These are phyloP conservation scores for Thelaira solivaga DNA, from an alignment of 2,888 invertebrate species.

Conservation along the genomic window DNA sequence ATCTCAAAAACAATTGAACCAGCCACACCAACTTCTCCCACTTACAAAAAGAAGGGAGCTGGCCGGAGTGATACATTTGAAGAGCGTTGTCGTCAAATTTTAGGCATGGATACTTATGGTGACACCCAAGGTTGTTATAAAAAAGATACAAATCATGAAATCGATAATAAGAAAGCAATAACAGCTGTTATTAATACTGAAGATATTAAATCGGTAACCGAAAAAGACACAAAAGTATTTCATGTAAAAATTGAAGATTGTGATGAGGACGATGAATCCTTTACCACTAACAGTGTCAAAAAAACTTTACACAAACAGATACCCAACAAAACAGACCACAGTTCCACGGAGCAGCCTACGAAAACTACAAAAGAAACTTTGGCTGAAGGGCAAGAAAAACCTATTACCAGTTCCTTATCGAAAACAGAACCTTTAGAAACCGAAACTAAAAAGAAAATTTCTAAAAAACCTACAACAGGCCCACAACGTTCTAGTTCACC, in stretches of 20 bases:
- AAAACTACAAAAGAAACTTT: neutral
- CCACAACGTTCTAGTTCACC: constrained; percentile 31
- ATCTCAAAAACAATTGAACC: constrained; percentile 67
- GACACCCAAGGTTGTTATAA: constrained; percentile 71
- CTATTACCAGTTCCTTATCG: neutral
- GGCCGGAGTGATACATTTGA: constrained; percentile 85
- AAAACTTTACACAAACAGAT: constrained; percentile 41
- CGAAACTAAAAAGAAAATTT: neutral
- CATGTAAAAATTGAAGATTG: constrained; percentile 74
- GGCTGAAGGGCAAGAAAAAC: neutral
- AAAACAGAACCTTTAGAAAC: constrained; percentile 24
- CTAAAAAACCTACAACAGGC: neutral
- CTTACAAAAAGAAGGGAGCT: constrained; percentile 79
- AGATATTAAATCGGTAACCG: neutral
- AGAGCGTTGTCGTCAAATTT: constrained; percentile 83
- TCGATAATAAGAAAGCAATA: constrained; percentile 11
- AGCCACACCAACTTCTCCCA: constrained; percentile 70
- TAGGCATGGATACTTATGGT: constrained; percentile 79
- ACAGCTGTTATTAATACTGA: neutral
- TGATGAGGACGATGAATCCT: constrained; percentile 66
- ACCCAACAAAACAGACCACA: no score
- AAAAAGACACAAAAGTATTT: constrained; percentile 47
- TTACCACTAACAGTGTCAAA: constrained; percentile 56
- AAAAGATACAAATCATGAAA: constrained; percentile 59
- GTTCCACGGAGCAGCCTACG: neutral